Evolutionary conservation across 2,888 invertebrate genomes (phyloP), one percentile per base, ranked within the genome.

Genomic region (Oxystoma pomonae): DNA sequence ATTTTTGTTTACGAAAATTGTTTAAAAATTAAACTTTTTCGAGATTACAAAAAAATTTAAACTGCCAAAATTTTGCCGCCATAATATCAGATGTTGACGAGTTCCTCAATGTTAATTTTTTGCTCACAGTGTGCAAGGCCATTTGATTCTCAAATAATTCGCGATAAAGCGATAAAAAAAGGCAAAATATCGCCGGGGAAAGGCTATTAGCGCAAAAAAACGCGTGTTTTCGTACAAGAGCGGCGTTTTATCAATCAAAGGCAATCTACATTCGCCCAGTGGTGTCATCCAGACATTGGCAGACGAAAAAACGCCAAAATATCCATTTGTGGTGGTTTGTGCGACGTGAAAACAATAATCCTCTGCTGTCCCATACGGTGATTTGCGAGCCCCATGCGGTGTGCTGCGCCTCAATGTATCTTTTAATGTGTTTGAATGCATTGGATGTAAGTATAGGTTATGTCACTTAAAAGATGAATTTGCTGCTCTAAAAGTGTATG

Each of bases 381-480:
- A 12, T 35, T 35, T 3, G 12, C 12, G 35, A 35, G 35, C 35
- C 35, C 35, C 35, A 35, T 35, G 35, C 35, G 35, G 35, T 35
- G 5, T 64, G 63, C 66, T 65, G 64, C 63, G 65, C 62, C 66
- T 65, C 61, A 61, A 67, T 70, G 68, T 67, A 66, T 63, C 70
- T 67, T 74, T 74, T 72, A 72, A 76, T 76, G 77, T 62, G 74
- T 70, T 73, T 77, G 77, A 73, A 78, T 77, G 76, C 70, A 73
- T 75, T 76, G 74, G 73, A 74, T 73, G 78, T 78, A 72, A 77
- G 78, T 75, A 70, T 49, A 76, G 77, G 76, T 77, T 78, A 78
- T 77, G 76, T 74, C 70, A 69, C 65, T 65, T 61, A 62, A 35
- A 67, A 63, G n/a, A n/a, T n/a, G n/a, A n/a, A n/a, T n/a, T n/a